Base-by-base conservation (phyloP, 2,797 vertebrate species). In the Nasua narica region DNA sequence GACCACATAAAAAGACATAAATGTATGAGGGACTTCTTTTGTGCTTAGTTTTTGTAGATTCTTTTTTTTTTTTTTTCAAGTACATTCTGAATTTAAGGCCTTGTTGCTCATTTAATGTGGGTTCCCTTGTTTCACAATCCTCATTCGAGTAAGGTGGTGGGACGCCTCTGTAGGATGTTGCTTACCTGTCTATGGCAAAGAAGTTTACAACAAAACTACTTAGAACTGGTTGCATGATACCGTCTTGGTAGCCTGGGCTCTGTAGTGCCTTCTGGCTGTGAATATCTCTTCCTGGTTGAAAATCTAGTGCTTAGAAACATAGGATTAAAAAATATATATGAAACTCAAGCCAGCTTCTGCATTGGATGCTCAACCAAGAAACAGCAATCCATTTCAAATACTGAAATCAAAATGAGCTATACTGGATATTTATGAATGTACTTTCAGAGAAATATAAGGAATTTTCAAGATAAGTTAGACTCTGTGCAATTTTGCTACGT, bases 381-480 rank as follows among this genome's bases (percentile, higher is more conserved):
- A 13, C 27, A 78, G 60, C 35, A 76, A 94, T 5, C 58, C 43
- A 62, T 94, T 93, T 96, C 43, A 78, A 90, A 77, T 1, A 4
- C 54, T 56, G 16, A 85, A 43, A 76, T 88, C 11, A 82, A 85
- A 95, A 50, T 58, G 77, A 76, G 25, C 88, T 21, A 6, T 37
- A 21, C 10, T 72, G 25, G 43, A 32, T 96, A 43, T 78, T 62
- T 95, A 92, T 70, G n/a, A 90, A 54, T 67, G 60, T 35, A 32
- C 50, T 74, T 86, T 79, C 40, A 88, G 58, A 50, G 72, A 32
- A 56, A 82, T 54, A 52, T 23, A 69, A 79, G 35, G 29, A 35
- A 67, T 87, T 94, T 86, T 76, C 40, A 82, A 81, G 70, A 58
- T 85, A 93, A 48, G 54, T 94, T 76, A 92, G n/a, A 43, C 35